Evolutionary conservation across 2,888 invertebrate species (phyloP).

Genomic region (Sturmia bella): DNA sequence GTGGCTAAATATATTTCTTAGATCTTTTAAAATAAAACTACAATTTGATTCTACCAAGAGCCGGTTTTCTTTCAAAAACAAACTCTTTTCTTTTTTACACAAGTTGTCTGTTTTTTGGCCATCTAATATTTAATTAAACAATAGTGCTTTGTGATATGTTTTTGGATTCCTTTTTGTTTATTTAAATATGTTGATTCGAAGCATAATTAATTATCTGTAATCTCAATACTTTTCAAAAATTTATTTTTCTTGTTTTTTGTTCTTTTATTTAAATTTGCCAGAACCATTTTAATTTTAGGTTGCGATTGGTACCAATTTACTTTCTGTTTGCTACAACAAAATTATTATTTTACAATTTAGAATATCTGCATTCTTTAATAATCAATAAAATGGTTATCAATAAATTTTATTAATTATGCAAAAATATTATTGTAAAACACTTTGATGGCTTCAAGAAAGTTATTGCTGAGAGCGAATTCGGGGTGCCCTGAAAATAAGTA

Average conservation of each 20-base stretch:
- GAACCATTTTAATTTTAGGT: neutral
- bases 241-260: neutral
- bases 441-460: neutral
- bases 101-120: neutral
- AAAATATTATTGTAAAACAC: neutral
- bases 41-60: conserved; percentile 9
- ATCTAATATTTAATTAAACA: neutral
- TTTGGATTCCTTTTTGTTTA: neutral
- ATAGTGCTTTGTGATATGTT: neutral
- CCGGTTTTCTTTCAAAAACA: conserved; percentile 25
- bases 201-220: conserved; percentile 16
- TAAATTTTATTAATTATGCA: neutral
- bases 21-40: neutral
- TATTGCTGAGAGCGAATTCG: neutral
- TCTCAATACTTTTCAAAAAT: neutral
- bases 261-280: neutral
- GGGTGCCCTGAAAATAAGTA: neutral
- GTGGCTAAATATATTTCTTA: neutral
- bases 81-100: conserved; percentile 29
- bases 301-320: neutral
- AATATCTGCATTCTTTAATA: conserved; percentile 21
- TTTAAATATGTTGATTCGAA: conserved; percentile 12
- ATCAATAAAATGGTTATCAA: neutral
- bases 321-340: neutral
- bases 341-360: conserved; percentile 6